Evolutionary conservation across 1,140 invertebrate genomes (phyloP).

Genomic region (Akabosia matsudoensis): DNA sequence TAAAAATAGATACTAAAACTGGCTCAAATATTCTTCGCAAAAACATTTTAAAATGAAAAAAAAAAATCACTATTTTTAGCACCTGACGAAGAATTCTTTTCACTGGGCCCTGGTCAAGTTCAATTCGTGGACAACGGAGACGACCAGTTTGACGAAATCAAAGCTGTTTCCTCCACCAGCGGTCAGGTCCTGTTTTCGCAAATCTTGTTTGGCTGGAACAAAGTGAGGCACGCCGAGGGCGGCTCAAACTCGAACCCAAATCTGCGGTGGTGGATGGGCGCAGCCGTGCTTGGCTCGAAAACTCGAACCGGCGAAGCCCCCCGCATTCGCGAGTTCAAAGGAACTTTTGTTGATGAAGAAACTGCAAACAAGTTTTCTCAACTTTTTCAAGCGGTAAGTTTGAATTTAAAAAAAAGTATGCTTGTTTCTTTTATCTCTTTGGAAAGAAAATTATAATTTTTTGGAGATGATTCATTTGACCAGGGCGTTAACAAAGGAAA

Average conservation of each 20-base stretch:
- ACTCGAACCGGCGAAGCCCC: neutral
- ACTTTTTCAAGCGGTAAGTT: slow-evolving; percentile 1
- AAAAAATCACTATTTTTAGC: too few relatives aligned
- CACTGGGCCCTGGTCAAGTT: neutral
- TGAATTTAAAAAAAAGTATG: neutral
- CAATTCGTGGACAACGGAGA: slow-evolving; percentile 1
- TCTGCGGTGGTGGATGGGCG: neutral
- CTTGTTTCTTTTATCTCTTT: neutral
- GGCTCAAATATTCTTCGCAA: too few relatives aligned
- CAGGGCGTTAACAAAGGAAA: neutral
- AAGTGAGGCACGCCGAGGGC: slow-evolving; percentile 2
- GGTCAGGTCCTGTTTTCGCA: slow-evolving; percentile 5
- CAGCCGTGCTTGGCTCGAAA: neutral
- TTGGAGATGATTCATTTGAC: too few relatives aligned
- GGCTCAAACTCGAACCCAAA: neutral
- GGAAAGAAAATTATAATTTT: neutral
- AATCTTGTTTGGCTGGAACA: slow-evolving; percentile 6
- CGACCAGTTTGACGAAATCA: slow-evolving; percentile 18
- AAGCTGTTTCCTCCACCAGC: neutral
- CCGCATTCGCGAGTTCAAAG: slow-evolving; percentile 5
- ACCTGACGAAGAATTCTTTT: slow-evolving; percentile 13
- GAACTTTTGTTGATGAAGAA: slow-evolving; percentile 5
- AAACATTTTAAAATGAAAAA: too few relatives aligned
- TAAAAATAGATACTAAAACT: too few relatives aligned
- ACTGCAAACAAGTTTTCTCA: neutral